Percentiles rank a stretch among this genome's conserved stretches.
phyloP scores from a whole-genome alignment of 2,888 invertebrate genomes.

The Horisme vitalbata region DNA sequence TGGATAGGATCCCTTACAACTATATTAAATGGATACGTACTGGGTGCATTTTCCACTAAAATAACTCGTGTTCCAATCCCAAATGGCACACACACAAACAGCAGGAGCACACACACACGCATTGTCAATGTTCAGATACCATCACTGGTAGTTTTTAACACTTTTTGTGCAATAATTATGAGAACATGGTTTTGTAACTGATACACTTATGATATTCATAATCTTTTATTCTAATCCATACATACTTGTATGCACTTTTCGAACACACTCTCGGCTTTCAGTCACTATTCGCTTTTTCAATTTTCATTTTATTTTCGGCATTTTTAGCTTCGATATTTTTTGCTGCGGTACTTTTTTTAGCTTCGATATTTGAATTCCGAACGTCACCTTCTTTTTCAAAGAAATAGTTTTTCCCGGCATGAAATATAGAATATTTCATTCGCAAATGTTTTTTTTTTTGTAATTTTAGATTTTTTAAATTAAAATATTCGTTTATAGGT shows the following conservation, averaged over 20 bases:
- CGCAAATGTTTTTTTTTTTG: background rate
- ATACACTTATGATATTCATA: constrained; percentile 3
- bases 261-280: constrained; percentile 4
- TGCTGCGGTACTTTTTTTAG: background rate
- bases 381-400: background rate
- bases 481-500: constrained; percentile 48
- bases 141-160: constrained; percentile 37
- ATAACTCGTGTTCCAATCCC: constrained; percentile 67
- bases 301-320: background rate
- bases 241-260: background rate
- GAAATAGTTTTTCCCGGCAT: constrained; percentile 5
- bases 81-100: constrained; percentile 55
- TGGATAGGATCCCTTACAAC: too few species aligned
- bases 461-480: constrained; percentile 13
- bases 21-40: constrained; percentile 54
- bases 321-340: background rate
- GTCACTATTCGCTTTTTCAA: background rate
- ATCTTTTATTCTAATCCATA: background rate
- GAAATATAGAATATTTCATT: too few species aligned
- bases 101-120: constrained; percentile 54
- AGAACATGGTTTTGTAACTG: constrained; percentile 6
- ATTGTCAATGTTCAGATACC: constrained; percentile 59
- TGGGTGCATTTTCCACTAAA: constrained; percentile 76
- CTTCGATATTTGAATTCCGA: background rate
- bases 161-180: constrained; percentile 17